Conservation (phyloP, 2,113 vertebrate genomes). For the Tragelaphus buxtoni region DNA sequence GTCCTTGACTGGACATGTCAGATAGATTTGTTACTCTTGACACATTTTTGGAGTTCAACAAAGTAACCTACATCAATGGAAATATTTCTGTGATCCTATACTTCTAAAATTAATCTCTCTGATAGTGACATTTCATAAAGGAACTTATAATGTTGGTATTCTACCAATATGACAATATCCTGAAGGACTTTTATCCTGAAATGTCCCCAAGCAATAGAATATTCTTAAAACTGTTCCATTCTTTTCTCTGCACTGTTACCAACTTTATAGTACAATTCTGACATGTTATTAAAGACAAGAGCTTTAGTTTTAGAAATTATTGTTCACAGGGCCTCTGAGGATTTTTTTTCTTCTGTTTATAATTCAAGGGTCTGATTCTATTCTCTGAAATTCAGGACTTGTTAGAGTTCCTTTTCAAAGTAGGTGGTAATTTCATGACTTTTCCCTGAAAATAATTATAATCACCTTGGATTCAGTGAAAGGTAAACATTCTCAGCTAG, state of each 20-base stretch:
- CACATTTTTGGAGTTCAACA: slow-evolving; percentile 63
- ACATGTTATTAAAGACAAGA: slow-evolving; percentile 40
- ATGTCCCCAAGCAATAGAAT: background rate
- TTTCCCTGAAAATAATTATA: slow-evolving; percentile 26
- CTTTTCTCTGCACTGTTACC: background rate
- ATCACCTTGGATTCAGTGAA: background rate
- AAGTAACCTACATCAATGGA: slow-evolving; percentile 30
- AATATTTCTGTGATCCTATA: slow-evolving; percentile 16
- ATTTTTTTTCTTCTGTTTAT: slow-evolving; percentile 20
- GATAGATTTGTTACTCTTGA: slow-evolving; percentile 72
- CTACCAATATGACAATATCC: slow-evolving; percentile 2
- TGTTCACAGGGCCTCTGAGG: background rate
- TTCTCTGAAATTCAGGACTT: background rate
- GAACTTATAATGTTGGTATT: slow-evolving; percentile 21
- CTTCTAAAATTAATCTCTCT: slow-evolving; percentile 56
- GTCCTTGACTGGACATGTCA: slow-evolving; percentile 77
- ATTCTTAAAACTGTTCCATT: slow-evolving; percentile 25
- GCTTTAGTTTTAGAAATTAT: slow-evolving; percentile 50
- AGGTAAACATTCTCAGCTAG: background rate
- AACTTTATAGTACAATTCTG: background rate
- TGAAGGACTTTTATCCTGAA: slow-evolving; percentile 42
- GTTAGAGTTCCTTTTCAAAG: background rate
- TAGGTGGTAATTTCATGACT: slow-evolving; percentile 1
- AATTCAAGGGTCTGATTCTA: background rate
- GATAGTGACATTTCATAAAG: slow-evolving; percentile 37